Conservation (phyloP, 1,140 invertebrate genomes). For the Drosophila guanche region DNA sequence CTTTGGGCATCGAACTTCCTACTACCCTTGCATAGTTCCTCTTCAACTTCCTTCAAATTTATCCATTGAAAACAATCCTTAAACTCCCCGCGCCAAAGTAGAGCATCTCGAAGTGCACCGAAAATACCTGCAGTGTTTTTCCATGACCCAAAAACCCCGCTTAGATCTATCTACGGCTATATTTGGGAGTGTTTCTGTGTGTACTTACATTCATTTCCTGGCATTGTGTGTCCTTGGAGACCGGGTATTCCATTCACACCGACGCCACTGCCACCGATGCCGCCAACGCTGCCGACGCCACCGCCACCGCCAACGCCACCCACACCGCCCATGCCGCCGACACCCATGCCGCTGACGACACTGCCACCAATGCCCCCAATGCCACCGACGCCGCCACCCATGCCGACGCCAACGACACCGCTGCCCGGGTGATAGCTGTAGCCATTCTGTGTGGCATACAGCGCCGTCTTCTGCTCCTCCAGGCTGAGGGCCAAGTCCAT, state of each 20-base stretch:
- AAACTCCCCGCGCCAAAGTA: no score
- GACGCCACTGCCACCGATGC: conserved; percentile 57
- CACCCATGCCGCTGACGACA: conserved; percentile 68
- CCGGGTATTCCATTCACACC: conserved; percentile 83
- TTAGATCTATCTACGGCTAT: conserved; percentile 2
- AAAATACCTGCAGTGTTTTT: no score
- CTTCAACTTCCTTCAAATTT: no score
- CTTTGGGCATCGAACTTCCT: no score
- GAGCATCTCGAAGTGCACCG: no score
- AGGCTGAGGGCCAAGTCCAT: conserved; percentile 91
- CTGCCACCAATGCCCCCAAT: conserved; percentile 79
- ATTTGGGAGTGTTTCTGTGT: conserved; percentile 22
- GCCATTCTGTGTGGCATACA: conserved; percentile 92
- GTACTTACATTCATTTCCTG: conserved; percentile 90
- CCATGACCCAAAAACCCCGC: no score
- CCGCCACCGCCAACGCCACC: conserved; percentile 39
- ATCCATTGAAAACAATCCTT: no score
- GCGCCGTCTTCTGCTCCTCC: conserved; percentile 91
- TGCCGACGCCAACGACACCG: conserved; percentile 83
- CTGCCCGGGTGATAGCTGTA: conserved; percentile 90
- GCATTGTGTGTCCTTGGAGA: conserved; percentile 85
- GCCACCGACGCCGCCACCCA: conserved; percentile 74
- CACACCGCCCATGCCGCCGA: conserved; percentile 72
- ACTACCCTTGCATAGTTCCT: no score
- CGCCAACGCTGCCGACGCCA: conserved; percentile 71